Evolutionary conservation across 2,113 vertebrate genomes (phyloP).

Genomic region (Gracilinanus agilis): DNA sequence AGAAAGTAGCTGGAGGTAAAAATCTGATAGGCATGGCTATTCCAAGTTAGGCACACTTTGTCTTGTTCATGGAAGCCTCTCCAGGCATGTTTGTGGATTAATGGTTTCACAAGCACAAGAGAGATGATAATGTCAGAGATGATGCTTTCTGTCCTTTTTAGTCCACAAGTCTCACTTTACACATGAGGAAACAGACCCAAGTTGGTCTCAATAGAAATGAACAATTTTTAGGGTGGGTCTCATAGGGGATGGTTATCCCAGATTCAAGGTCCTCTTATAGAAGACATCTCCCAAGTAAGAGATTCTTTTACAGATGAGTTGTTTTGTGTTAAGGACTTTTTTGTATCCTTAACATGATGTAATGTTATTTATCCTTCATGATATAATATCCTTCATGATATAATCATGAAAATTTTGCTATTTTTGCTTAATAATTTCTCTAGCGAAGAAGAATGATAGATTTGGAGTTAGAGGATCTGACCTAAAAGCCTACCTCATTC

Average conservation of each 20-base stretch:
- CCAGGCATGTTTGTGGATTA: neutral
- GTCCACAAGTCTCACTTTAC: neutral
- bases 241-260: neutral
- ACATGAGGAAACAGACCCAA: neutral
- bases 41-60: too few species aligned
- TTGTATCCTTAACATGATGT: neutral
- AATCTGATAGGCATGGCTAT: too few species aligned
- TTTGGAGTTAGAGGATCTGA: too few species aligned
- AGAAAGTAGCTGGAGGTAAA: too few species aligned
- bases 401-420: neutral
- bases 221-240: neutral
- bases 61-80: neutral
- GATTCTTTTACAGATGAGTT: neutral
- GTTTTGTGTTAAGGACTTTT: neutral
- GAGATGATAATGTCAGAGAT: neutral
- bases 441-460: neutral
- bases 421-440: neutral
- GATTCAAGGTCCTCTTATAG: neutral
- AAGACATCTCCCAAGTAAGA: neutral
- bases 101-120: neutral
- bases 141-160: neutral
- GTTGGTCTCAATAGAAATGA: too few species aligned
- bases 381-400: too few species aligned
- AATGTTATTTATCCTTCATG: too few species aligned
- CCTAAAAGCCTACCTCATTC: too few species aligned